Conservation (phyloP, 2,113 vertebrate species). For the Erinaceus europaeus region DNA sequence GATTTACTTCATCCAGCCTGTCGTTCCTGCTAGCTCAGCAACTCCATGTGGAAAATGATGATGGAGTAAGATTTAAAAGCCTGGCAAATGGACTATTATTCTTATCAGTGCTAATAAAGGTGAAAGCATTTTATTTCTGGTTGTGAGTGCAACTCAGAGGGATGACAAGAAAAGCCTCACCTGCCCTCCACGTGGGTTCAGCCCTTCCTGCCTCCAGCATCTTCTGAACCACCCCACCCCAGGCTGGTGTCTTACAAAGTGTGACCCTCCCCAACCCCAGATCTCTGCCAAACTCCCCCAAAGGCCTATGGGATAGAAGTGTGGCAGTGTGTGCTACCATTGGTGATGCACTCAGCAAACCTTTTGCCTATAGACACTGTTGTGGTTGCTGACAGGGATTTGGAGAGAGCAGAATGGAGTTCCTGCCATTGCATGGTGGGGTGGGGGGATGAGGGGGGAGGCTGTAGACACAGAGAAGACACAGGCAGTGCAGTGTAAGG, state of each 20-base stretch:
- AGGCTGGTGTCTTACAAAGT: neutral
- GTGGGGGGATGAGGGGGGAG: no score
- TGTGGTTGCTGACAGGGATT: neutral
- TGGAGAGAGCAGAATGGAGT: fast-evolving
- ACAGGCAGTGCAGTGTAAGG: no score
- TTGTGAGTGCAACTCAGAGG: neutral
- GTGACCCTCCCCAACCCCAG: neutral
- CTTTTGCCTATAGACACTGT: fast-evolving
- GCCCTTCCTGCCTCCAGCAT: neutral
- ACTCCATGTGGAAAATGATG: slow-evolving; percentile 34
- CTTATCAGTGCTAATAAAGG: slow-evolving; percentile 61
- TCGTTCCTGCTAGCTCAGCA: slow-evolving; percentile 23
- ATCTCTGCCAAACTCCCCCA: neutral
- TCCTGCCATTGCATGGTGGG: neutral
- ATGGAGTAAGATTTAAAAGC: slow-evolving; percentile 52
- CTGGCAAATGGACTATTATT: slow-evolving; percentile 45
- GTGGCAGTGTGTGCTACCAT: neutral
- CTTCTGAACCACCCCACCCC: neutral
- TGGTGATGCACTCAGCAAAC: neutral
- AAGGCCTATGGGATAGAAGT: neutral
- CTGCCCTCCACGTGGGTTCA: fast-evolving
- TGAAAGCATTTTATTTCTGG: slow-evolving; percentile 53
- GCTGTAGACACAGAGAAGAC: no score
- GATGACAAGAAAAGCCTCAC: neutral
- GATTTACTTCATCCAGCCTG: slow-evolving; percentile 10